Evolutionary conservation across 1,140 invertebrate species (phyloP).

Genomic region (Centruroides vittatus): DNA sequence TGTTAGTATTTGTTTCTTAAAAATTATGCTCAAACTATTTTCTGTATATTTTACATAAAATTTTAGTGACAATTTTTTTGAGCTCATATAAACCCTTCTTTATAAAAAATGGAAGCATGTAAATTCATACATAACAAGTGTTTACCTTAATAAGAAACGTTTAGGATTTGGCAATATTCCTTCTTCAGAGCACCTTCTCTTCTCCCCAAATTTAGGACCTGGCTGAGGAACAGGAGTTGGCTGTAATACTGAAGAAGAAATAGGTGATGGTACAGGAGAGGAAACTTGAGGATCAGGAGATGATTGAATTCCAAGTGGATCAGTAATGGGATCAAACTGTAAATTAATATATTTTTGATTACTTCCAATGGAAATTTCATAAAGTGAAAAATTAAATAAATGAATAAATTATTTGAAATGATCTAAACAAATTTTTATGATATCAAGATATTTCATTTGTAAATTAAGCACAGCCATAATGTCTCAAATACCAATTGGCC

Average conservation of each 20-base stretch:
- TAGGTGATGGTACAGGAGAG: constrained; percentile 23
- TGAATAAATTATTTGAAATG: too few relatives aligned
- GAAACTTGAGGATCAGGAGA: constrained; percentile 29
- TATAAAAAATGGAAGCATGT: too few relatives aligned
- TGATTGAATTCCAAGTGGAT: constrained; percentile 72
- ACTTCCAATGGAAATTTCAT: background rate
- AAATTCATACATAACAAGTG: background rate
- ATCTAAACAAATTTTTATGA: too few relatives aligned
- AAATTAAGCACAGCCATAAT: too few relatives aligned
- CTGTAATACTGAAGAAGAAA: too few relatives aligned
- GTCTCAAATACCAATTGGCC: too few relatives aligned
- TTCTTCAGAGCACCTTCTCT: constrained; percentile 27
- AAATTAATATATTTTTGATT: constrained; percentile 18
- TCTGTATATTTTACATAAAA: too few relatives aligned
- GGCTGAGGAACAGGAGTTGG: background rate
- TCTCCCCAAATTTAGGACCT: constrained; percentile 30
- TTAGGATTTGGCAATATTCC: constrained; percentile 31
- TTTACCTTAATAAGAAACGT: constrained; percentile 48
- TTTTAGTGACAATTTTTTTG: too few relatives aligned
- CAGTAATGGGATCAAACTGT: constrained; percentile 76
- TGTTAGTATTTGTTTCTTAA: too few relatives aligned
- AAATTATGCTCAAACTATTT: too few relatives aligned
- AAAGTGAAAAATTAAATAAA: background rate
- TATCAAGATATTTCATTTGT: too few relatives aligned
- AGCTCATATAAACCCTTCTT: too few relatives aligned